Conservation (phyloP, 1,140 invertebrate genomes). For the Amyelois transitella region DNA sequence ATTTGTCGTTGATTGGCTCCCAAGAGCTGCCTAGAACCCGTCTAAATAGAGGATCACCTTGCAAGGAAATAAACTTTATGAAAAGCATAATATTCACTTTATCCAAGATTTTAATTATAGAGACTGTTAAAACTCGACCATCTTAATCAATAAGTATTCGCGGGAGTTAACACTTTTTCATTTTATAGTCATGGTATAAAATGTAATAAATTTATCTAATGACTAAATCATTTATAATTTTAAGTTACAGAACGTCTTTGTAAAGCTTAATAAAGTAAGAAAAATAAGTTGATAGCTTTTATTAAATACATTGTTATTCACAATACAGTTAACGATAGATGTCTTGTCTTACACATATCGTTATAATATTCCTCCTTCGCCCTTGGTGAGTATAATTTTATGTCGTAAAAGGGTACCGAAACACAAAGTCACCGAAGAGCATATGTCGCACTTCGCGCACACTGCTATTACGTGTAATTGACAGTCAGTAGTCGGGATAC, state of each 20-base stretch:
- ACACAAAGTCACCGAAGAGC: background rate
- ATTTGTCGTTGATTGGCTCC: conserved; percentile 55
- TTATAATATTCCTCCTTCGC: background rate
- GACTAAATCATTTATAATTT: no score
- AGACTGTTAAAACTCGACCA: background rate
- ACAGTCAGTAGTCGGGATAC: conserved; percentile 49
- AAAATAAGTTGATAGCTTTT: no score
- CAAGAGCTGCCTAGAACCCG: background rate
- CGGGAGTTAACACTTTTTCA: background rate
- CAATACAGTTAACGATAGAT: no score
- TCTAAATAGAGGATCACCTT: background rate
- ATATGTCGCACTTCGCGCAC: background rate
- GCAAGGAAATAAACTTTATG: background rate
- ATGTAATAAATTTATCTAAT: no score
- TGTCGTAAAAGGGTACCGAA: background rate
- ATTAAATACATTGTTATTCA: no score
- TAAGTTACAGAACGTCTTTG: no score
- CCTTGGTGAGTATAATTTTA: background rate
- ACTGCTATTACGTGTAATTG: conserved; percentile 47
- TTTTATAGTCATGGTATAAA: background rate
- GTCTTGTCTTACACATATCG: no score
- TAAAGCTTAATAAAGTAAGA: no score
- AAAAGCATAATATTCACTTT: background rate
- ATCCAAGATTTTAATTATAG: background rate
- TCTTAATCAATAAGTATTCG: background rate